phyloP scores from a whole-genome alignment of 2,888 invertebrate genomes.

The Caenorhabditis sp. region DNA sequence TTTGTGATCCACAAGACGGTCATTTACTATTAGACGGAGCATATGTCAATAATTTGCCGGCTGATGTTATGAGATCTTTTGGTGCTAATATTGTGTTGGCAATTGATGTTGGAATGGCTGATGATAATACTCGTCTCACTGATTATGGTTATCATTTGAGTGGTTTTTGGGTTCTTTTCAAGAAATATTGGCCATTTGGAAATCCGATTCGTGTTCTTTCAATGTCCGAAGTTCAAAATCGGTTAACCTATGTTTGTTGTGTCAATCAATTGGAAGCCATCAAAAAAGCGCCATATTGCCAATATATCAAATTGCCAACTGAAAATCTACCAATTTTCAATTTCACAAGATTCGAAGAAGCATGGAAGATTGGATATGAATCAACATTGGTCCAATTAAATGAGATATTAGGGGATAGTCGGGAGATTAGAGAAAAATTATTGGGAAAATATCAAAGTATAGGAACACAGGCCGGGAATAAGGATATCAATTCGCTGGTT shows the following conservation, averaged over 20 bases:
- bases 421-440: not conserved
- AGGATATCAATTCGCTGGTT: not conserved
- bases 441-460: not conserved
- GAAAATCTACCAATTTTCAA: constrained; percentile 94
- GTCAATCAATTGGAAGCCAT: constrained; percentile 93
- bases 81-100: constrained; percentile 95
- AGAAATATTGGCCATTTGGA: constrained; percentile 36
- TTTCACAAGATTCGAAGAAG: constrained; percentile 74
- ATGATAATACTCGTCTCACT: constrained; percentile 84
- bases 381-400: not conserved
- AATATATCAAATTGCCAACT: constrained; percentile 95
- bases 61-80: constrained; percentile 80
- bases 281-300: constrained; percentile 92
- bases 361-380: constrained; percentile 12
- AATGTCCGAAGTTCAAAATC: constrained; percentile 87
- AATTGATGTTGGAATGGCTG: constrained; percentile 96
- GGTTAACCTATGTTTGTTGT: constrained; percentile 95
- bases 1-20: constrained; percentile 97
- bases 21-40: constrained; percentile 99
- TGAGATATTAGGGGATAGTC: not conserved
- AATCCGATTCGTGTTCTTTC: constrained; percentile 80
- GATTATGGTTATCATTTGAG: constrained; percentile 97
- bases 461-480: not conserved
- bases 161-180: constrained; percentile 81
- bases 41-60: constrained; percentile 99